Conservation (phyloP, 2,113 vertebrate species). For the Calypte anna region DNA sequence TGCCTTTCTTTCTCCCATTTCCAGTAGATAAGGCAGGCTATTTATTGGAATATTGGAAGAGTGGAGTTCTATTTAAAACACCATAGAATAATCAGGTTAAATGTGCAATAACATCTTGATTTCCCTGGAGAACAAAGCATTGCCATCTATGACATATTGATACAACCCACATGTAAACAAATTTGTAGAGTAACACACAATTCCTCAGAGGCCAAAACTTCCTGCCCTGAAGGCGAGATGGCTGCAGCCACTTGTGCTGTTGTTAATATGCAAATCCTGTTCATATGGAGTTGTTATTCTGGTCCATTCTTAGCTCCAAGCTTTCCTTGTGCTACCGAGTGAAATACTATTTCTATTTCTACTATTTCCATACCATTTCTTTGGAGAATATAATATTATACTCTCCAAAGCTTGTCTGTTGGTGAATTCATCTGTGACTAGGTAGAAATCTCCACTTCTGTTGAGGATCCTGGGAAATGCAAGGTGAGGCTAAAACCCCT, state of each 20-base stretch:
- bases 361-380: too few species aligned
- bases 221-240: neutral
- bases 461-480: slow-evolving; percentile 26
- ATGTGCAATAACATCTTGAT: neutral
- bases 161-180: neutral
- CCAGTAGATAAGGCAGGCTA: neutral
- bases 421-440: slow-evolving; percentile 15
- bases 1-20: neutral
- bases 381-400: too few species aligned
- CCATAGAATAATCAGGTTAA: neutral
- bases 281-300: neutral
- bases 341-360: slow-evolving; percentile 10
- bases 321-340: slow-evolving; percentile 7
- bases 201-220: neutral
- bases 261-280: slow-evolving; percentile 40
- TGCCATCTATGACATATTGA: neutral
- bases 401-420: slow-evolving; percentile 4
- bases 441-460: slow-evolving; percentile 6
- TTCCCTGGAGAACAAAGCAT: neutral
- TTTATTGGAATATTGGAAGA: neutral
- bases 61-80: neutral
- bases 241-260: neutral
- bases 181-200: neutral
- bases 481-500: slow-evolving; percentile 14
- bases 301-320: neutral